Evolutionary conservation across 2,797 vertebrate species (phyloP).

Genomic region (Pipistrellus nathusii): DNA sequence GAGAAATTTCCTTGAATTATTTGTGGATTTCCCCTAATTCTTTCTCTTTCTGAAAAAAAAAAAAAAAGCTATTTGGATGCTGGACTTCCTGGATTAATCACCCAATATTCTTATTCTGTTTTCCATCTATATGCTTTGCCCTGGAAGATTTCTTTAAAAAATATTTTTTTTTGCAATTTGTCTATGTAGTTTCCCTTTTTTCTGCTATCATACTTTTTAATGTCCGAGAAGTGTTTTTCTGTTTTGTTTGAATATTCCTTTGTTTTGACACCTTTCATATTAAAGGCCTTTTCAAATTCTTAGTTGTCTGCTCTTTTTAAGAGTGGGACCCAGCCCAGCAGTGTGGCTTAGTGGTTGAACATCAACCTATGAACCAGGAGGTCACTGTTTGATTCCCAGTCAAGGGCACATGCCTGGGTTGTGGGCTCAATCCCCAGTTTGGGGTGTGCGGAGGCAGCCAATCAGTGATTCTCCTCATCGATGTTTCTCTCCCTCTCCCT

Average conservation of each 20-base stretch:
- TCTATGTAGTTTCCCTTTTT: conserved; percentile 18
- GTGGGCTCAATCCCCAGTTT: too few species aligned
- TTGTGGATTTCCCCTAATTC: conserved; percentile 42
- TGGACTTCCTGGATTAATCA: conserved; percentile 24
- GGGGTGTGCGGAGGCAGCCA: too few species aligned
- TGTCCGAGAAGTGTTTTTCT: neutral
- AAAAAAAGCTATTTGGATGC: conserved; percentile 41
- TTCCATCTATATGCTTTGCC: neutral
- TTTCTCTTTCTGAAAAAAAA: conserved; percentile 31
- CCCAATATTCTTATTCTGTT: neutral
- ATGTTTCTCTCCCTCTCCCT: too few species aligned
- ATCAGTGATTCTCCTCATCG: too few species aligned
- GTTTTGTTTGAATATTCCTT: conserved; percentile 12
- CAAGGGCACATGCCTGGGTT: too few species aligned
- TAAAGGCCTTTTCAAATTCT: conserved; percentile 63
- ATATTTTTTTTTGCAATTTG: neutral
- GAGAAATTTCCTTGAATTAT: conserved; percentile 18
- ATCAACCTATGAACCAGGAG: too few species aligned
- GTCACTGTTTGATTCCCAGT: too few species aligned
- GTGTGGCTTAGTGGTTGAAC: too few species aligned
- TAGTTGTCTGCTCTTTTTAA: conserved; percentile 48
- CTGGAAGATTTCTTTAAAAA: conserved; percentile 30
- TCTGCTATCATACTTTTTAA: conserved; percentile 23
- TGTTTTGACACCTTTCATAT: conserved; percentile 56
- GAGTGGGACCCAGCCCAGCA: neutral